Evolutionary conservation across 2,888 invertebrate species (phyloP), one percentile per base, ranked within the genome.

Genomic region (Uloborus plumipes): DNA sequence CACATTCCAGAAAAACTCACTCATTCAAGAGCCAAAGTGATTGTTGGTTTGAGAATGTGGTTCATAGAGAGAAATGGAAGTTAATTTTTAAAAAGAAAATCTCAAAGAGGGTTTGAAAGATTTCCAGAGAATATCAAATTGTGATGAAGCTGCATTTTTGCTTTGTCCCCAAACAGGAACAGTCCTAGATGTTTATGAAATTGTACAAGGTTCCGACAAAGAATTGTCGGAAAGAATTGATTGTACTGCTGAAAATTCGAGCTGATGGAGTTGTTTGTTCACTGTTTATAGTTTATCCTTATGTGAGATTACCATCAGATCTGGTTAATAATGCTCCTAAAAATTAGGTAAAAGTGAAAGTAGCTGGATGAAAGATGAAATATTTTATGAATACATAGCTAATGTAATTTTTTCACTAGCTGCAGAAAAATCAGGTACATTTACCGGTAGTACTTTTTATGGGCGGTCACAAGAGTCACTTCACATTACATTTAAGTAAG

Each of bases 221-320:
- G 53, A 53, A 53, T 53, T 7, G 11, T 15, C 15, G 13, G 13
- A 51, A 51, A n/a, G n/a, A n/a, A 26, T 4, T 26, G 2, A 26
- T 4, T 26, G 26, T 26, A 26, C 2, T 26, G 4, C 2, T 53
- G 15, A n/a, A 2, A 53, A 53, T 53, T 53, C n/a, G 53, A n/a
- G n/a, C 53, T 53, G 53, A 53, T 53, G n/a, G 53, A 16, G n/a
- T 53, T 53, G 53, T 53, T n/a, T 16, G 53, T n/a, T 16, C 53
- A 3, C n/a, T 7, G n/a, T 53, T 53, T n/a, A 53, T 53, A 16
- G 53, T 53, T 15, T n/a, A 53, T 53, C 53, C 53, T 15, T 53
- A 53, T 16, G 53, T 53, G 53, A 53, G 53, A 53, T n/a, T 53
- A 7, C 53, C 16, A 53, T 15, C 53, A 53, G 53, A 53, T 53